A percentile compares a stretch with the other conserved stretches of the same genome.
Conservation (phyloP, 2,888 invertebrate species). For the Apodemia zela region DNA sequence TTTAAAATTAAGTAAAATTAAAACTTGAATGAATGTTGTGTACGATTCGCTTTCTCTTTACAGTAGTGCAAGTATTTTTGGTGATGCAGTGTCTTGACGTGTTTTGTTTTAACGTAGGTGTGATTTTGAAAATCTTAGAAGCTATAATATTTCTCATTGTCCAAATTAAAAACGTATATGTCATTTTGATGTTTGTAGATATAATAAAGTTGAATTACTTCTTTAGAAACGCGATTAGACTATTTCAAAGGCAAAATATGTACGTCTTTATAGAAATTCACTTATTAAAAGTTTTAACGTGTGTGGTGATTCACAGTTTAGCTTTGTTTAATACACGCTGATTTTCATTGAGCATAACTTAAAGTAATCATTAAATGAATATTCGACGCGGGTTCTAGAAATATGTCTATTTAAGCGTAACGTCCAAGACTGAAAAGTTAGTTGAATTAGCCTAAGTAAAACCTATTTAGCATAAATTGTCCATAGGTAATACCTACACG, state of each 20-base stretch:
- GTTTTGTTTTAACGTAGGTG: slow-evolving; percentile 56
- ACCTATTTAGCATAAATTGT: slow-evolving; percentile 77
- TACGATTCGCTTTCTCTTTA: slow-evolving; percentile 65
- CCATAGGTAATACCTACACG: slow-evolving; percentile 63
- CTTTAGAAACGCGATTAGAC: slow-evolving; percentile 40
- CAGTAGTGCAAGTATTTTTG: slow-evolving; percentile 63
- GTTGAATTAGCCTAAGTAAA: slow-evolving; percentile 75
- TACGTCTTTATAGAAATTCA: slow-evolving; percentile 40
- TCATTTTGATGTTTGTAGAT: slow-evolving; percentile 41
- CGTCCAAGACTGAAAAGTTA: slow-evolving; percentile 80
- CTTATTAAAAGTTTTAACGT: slow-evolving; percentile 36
- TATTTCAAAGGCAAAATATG: slow-evolving; percentile 37
- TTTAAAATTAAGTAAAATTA: slow-evolving; percentile 41
- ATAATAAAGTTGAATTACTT: slow-evolving; percentile 42
- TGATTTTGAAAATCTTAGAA: slow-evolving; percentile 62
- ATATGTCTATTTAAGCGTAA: slow-evolving; percentile 78
- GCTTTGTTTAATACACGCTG: slow-evolving; percentile 43
- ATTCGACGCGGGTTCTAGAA: slow-evolving; percentile 77
- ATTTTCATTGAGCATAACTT: slow-evolving; percentile 31
- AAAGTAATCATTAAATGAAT: slow-evolving; percentile 37
- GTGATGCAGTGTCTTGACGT: slow-evolving; percentile 60
- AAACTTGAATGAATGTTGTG: slow-evolving; percentile 59
- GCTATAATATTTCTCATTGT: slow-evolving; percentile 38
- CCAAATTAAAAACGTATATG: slow-evolving; percentile 38
- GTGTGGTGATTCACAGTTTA: slow-evolving; percentile 47